phyloP scores from a whole-genome alignment of 35 echinoderm and acorn worm species.

The Diadema setosum region DNA sequence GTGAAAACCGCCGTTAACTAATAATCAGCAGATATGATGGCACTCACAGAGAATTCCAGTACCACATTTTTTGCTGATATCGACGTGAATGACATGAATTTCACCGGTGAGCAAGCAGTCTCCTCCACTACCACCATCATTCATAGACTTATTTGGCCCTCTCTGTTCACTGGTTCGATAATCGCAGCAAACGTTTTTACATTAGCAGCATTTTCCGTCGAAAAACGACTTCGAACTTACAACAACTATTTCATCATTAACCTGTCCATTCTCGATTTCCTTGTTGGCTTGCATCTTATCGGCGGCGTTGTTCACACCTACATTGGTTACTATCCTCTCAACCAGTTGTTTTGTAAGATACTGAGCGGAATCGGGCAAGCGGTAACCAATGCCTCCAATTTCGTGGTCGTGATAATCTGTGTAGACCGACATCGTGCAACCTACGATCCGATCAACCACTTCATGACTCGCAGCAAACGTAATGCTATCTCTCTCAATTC shows the following conservation, averaged over 20 bases:
- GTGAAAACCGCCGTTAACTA: too few species aligned
- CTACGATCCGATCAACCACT: conserved; percentile 16
- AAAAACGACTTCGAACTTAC: conserved; percentile 35
- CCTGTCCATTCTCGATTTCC: conserved; percentile 2
- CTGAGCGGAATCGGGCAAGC: background rate
- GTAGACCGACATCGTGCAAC: conserved; percentile 38
- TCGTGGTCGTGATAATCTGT: conserved; percentile 17
- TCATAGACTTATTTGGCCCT: background rate
- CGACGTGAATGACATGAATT: too few species aligned
- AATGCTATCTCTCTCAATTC: background rate
- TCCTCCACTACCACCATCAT: too few species aligned
- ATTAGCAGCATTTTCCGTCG: background rate
- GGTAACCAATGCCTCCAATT: background rate
- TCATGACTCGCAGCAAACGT: background rate
- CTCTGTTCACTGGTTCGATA: background rate
- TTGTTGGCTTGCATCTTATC: background rate
- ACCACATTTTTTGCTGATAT: too few species aligned
- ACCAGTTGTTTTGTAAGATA: background rate
- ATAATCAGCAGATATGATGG: too few species aligned
- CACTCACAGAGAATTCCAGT: too few species aligned
- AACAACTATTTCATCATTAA: conserved; percentile 50
- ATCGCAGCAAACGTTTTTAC: background rate
- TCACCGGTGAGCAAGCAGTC: too few species aligned
- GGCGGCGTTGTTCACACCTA: background rate
- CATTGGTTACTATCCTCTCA: background rate